Conservation (phyloP, 1,140 invertebrate species). For the Aphelenchoides fujianensis region DNA sequence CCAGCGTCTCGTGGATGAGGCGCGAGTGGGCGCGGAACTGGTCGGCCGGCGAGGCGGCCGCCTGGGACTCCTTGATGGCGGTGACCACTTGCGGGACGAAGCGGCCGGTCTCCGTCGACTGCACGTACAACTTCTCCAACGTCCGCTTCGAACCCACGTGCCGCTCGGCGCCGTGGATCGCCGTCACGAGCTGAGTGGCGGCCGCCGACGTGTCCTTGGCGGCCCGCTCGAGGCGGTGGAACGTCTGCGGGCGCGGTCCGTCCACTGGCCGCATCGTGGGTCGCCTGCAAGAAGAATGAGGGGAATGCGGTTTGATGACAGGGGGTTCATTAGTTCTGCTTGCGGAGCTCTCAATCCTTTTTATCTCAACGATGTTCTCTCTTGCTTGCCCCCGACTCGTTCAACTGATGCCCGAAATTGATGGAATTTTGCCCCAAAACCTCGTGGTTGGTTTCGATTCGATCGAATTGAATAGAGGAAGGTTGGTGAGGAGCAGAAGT, state of each 20-base stretch:
- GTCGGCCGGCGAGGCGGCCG: constrained; percentile 75
- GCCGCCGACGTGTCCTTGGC: too few relatives aligned
- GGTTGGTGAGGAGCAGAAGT: too few relatives aligned
- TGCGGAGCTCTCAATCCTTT: too few relatives aligned
- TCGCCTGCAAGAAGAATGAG: constrained; percentile 67
- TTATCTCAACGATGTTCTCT: too few relatives aligned
- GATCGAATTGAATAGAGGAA: too few relatives aligned
- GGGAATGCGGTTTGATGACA: neutral
- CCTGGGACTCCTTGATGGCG: constrained; percentile 66
- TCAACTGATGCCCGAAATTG: too few relatives aligned
- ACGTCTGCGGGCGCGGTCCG: constrained; percentile 75
- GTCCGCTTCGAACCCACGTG: constrained; percentile 71
- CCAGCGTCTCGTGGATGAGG: constrained; percentile 51
- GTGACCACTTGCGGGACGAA: constrained; percentile 71
- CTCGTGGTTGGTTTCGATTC: too few relatives aligned
- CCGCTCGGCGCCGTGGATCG: constrained; percentile 36
- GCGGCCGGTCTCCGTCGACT: constrained; percentile 75
- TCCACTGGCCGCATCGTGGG: constrained; percentile 76
- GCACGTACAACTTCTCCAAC: constrained; percentile 74
- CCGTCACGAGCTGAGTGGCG: neutral
- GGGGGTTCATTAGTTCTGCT: too few relatives aligned
- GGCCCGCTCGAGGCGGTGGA: constrained; percentile 74
- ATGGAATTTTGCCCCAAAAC: too few relatives aligned
- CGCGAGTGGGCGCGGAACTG: constrained; percentile 77
- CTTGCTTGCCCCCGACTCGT: neutral